A percentile compares a stretch with the other conserved stretches of the same genome.
Evolutionary conservation across 2,888 invertebrate species (phyloP).

Genomic region (Ectemnius continuus): DNA sequence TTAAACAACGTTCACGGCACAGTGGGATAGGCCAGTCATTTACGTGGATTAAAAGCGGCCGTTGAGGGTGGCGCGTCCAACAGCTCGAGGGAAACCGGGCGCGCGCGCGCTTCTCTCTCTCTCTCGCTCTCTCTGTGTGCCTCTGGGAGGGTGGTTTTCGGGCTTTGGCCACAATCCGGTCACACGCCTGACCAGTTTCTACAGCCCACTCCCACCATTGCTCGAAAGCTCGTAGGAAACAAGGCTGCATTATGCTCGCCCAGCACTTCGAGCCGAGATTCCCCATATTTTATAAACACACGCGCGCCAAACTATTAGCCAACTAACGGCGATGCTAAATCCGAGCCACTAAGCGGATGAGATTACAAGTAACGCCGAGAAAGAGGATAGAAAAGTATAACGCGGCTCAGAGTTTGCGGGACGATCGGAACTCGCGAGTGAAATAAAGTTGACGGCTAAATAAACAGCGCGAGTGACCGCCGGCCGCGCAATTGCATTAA

Average conservation of each 20-base stretch:
- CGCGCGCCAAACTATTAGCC: not conserved
- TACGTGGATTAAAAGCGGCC: constrained; percentile 58
- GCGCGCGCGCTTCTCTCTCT: too few species aligned
- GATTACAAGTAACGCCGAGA: too few species aligned
- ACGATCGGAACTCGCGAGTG: too few species aligned
- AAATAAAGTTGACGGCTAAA: too few species aligned
- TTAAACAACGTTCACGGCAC: constrained; percentile 41
- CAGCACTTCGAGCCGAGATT: constrained; percentile 8
- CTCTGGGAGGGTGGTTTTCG: constrained; percentile 38
- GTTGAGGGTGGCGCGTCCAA: constrained; percentile 36
- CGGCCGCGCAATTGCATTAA: too few species aligned
- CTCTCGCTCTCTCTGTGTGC: not conserved
- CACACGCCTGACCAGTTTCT: constrained; percentile 59
- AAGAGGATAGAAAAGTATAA: too few species aligned
- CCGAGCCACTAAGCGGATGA: too few species aligned
- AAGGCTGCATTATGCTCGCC: constrained; percentile 16
- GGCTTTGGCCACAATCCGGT: constrained; percentile 62
- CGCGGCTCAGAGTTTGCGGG: too few species aligned
- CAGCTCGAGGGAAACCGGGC: constrained; percentile 27
- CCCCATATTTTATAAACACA: not conserved
- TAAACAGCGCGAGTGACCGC: too few species aligned
- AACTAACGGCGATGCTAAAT: too few species aligned
- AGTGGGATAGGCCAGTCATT: constrained; percentile 52
- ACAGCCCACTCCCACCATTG: constrained; percentile 23
- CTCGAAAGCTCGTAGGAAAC: constrained; percentile 34